Percentiles rank a stretch among this genome's conserved stretches.
These are phyloP conservation scores for Dromas ardeola DNA, from an alignment of 2,113 vertebrate genomes.

Conservation along the genomic window DNA sequence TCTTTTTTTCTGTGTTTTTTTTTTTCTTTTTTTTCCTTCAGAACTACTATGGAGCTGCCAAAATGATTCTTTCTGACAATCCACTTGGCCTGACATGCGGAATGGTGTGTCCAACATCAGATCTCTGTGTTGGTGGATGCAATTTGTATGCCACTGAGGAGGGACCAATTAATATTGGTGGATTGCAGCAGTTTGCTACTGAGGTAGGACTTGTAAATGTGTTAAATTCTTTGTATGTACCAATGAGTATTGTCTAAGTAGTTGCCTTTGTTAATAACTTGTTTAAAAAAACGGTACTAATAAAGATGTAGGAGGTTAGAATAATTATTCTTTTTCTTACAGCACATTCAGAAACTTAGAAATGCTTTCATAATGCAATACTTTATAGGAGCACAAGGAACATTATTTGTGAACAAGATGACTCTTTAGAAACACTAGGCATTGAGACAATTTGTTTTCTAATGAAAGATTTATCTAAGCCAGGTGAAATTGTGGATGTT, in stretches of 20 bases:
- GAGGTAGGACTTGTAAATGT: slow-evolving; percentile 75
- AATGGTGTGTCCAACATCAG: slow-evolving; percentile 94
- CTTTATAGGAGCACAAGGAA: neutral
- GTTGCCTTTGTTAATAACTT: neutral
- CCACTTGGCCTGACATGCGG: slow-evolving; percentile 91
- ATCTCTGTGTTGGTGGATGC: slow-evolving; percentile 89
- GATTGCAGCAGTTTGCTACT: slow-evolving; percentile 92
- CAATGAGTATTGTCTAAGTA: neutral
- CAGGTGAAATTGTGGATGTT: neutral
- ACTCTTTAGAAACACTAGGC: neutral
- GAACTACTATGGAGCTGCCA: slow-evolving; percentile 93
- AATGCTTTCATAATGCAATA: slow-evolving; percentile 17
- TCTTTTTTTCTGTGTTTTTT: too few species aligned
- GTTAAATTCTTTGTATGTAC: neutral
- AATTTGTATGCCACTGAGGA: slow-evolving; percentile 89
- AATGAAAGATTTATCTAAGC: neutral
- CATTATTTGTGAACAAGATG: neutral
- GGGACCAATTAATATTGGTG: slow-evolving; percentile 95
- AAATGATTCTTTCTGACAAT: slow-evolving; percentile 90
- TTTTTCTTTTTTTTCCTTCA: slow-evolving; percentile 29
- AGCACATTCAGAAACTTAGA: neutral
- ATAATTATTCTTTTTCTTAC: neutral
- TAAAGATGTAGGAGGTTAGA: neutral
- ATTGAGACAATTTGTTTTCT: neutral
- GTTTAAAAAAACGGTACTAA: neutral